Percentiles rank a stretch among this genome's conserved stretches.
Evolutionary conservation across 2,888 invertebrate genomes (phyloP).

Genomic region (Monoplex corrugatus): DNA sequence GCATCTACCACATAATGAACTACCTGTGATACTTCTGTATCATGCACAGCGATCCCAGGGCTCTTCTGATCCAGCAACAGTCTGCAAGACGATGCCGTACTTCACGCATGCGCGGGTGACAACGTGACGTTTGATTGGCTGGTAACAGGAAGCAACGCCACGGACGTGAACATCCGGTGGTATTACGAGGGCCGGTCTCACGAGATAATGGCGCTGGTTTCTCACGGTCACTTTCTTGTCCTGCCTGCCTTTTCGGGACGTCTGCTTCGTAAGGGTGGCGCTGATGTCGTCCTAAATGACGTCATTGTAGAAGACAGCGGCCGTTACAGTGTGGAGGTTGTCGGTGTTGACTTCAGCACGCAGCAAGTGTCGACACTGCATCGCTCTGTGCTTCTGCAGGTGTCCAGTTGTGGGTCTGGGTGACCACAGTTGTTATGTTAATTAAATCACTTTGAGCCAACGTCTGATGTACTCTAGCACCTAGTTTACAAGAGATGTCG

Average conservation of each 20-base stretch:
- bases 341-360: neutral
- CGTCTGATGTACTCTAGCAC: no score
- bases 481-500: no score
- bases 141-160: neutral
- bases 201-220: neutral
- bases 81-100: neutral
- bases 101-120: neutral
- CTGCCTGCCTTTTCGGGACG: neutral
- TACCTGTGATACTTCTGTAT: no score
- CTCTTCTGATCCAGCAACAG: neutral
- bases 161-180: neutral
- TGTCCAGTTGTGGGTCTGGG: no score
- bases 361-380: neutral
- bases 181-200: neutral
- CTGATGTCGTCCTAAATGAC: neutral
- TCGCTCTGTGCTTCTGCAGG: neutral
- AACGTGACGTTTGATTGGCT: conserved; percentile 1
- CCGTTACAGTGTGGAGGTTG: neutral
- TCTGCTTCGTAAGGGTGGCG: neutral
- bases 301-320: neutral
- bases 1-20: no score
- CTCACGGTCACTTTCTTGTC: neutral
- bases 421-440: no score
- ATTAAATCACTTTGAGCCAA: no score
- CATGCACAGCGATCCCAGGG: neutral